Conservation (phyloP, 2,797 vertebrate species). For the Rhinogobio ventralis region DNA sequence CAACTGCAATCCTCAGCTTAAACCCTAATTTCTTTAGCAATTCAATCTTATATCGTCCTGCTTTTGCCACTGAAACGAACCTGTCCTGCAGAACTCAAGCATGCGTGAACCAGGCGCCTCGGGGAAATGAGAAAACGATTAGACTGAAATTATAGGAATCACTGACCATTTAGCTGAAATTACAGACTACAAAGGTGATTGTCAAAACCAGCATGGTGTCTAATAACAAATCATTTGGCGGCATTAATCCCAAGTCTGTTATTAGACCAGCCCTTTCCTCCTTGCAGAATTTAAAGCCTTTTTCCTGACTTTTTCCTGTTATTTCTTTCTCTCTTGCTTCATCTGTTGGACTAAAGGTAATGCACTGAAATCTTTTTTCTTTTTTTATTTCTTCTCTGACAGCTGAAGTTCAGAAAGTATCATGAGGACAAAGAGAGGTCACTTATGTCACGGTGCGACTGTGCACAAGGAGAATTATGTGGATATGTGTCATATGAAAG, state of each 20-base stretch:
- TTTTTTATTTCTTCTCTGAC: not conserved
- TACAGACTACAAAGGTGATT: constrained; percentile 43
- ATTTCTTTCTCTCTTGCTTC: not conserved
- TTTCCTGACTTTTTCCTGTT: not conserved
- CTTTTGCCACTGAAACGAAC: constrained; percentile 12
- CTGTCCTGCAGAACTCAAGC: constrained; percentile 38
- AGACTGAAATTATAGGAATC: constrained; percentile 50
- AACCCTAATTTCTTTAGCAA: constrained; percentile 25
- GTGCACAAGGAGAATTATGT: not conserved
- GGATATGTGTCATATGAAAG: constrained; percentile 12
- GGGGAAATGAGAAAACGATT: constrained; percentile 44
- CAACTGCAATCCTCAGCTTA: not conserved
- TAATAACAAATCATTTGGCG: constrained; percentile 43
- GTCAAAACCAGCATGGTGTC: constrained; percentile 37
- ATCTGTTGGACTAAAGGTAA: not conserved
- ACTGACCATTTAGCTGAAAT: constrained; percentile 49
- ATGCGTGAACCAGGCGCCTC: constrained; percentile 18
- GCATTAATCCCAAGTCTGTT: constrained; percentile 42
- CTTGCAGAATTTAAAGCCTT: not conserved
- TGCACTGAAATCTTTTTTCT: not conserved
- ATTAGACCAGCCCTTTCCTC: constrained; percentile 11
- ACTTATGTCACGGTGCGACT: not conserved
- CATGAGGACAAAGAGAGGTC: constrained; percentile 24
- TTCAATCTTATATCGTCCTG: not conserved
- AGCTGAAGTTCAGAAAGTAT: not conserved